Evolutionary conservation across 2,888 invertebrate species (phyloP), one percentile per base, ranked within the genome.

Genomic region (Macaria notata): DNA sequence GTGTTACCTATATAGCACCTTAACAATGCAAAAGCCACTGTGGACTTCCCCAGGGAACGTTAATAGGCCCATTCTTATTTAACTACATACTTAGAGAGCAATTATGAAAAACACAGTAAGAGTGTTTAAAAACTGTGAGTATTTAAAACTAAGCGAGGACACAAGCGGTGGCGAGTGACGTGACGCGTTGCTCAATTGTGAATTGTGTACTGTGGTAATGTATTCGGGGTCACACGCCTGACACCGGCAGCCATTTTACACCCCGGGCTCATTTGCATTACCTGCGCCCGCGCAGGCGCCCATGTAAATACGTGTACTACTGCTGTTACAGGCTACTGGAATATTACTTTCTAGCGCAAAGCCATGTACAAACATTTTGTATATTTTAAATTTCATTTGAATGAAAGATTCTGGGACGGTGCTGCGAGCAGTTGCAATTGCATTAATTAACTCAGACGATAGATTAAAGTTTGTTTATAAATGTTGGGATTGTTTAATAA

Each of bases 151-250:
- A 49, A 55, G 54, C 62, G 63, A 66, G 63, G 68, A 62, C 69
- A 61, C 69, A 64, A 55, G 56, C 59, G 39, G 53, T 62, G 66
- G 53, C 67, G 64, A 64, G 64, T 70, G 69, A 75, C 71, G 70
- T 61, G 64, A 61, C 64, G 63, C 68, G 33, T 72, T 68, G 69
- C 69, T 75, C 81, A 73, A 82, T 78, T 79, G 83, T 83, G 64
- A 73, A 82, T 78, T 79, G 83, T 83, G 64, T 72, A 71, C 64
- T 61, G 54, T 59, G 60, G 68, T 87, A 88, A 89, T 87, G 68
- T 88, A 88, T 88, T 84, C 88, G 73, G 75, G 88, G 88, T 88
- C 88, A 84, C 66, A 61, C 74, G 73, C 69, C 71, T 82, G 82
- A 80, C 84, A 82, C 74, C 69, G 73, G 61, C 69, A 69, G 69